These are phyloP conservation scores for Campylorhamphus procurvoides DNA, from an alignment of 2,113 vertebrate species.

Conservation along the genomic window DNA sequence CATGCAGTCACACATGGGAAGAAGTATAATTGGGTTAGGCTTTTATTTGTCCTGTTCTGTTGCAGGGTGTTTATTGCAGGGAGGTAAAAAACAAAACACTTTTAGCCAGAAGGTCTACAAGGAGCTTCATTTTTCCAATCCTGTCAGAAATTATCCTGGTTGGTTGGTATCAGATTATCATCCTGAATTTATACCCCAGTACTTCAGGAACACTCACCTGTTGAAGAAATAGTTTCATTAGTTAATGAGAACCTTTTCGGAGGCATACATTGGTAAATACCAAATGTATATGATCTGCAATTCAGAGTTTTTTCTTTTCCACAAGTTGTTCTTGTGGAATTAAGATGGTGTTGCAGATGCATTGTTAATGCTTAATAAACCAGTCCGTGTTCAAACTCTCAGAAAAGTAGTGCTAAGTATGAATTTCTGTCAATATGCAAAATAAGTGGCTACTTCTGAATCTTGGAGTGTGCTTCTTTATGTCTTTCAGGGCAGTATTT, in stretches of 20 bases:
- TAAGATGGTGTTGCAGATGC: background rate
- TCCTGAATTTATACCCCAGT: background rate
- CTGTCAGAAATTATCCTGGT: constrained; percentile 15
- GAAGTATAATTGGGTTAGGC: background rate
- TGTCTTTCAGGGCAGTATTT: background rate
- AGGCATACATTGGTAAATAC: background rate
- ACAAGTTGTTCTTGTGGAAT: background rate
- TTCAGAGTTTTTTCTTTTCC: background rate
- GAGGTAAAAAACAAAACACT: background rate
- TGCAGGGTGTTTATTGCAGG: background rate
- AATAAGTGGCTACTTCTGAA: background rate
- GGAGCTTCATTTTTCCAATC: constrained; percentile 16
- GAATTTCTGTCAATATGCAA: background rate
- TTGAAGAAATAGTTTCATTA: background rate
- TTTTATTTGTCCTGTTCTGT: constrained; percentile 6
- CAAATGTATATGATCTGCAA: background rate
- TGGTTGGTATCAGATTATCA: background rate
- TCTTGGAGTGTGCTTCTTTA: background rate
- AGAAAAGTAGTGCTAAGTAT: background rate
- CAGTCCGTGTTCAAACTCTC: background rate
- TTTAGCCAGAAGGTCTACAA: constrained; percentile 25
- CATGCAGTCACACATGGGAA: background rate
- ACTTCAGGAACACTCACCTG: background rate
- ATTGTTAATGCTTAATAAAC: background rate
- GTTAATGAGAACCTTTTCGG: background rate